Evolutionary conservation across 2,888 invertebrate genomes (phyloP).

Genomic region (Conistra vaccinii): DNA sequence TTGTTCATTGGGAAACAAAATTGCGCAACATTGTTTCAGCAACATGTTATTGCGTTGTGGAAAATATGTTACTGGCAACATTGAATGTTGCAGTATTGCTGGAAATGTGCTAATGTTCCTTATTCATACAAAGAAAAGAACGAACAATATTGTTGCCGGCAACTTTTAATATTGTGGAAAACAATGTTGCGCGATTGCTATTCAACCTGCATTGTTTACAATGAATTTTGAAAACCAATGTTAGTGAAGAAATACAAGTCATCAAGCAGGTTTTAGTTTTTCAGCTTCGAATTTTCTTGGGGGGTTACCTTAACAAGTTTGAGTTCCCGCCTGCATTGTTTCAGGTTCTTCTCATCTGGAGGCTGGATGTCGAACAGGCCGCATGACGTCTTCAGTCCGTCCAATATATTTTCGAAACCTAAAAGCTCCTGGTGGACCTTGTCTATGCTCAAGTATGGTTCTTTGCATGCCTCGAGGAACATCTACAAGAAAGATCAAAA

Average conservation of each 20-base stretch:
- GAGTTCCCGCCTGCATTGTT: conserved; percentile 94
- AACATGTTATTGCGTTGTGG: not conserved
- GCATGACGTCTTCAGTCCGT: conserved; percentile 93
- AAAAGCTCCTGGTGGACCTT: conserved; percentile 92
- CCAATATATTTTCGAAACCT: conserved; percentile 93
- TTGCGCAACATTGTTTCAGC: not conserved
- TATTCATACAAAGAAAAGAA: not conserved
- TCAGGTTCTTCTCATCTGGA: conserved; percentile 95
- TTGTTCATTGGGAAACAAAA: conserved; percentile 1
- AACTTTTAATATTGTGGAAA: not conserved
- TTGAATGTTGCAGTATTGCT: not conserved
- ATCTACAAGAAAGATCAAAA: conserved; percentile 79
- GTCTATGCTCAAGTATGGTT: conserved; percentile 93
- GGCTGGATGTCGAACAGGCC: conserved; percentile 96
- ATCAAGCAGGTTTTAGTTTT: not conserved
- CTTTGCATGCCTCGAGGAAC: conserved; percentile 92
- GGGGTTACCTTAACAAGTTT: conserved; percentile 92
- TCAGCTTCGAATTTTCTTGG: not conserved
- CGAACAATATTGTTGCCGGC: not conserved
- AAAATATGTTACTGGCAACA: conserved; percentile 17
- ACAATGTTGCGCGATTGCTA: not conserved
- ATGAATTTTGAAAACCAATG: conserved; percentile 1
- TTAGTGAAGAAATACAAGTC: not conserved
- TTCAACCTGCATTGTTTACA: not conserved
- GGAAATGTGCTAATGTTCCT: not conserved